Conservation (phyloP, 2,888 invertebrate species). For the Pherbina coryleti region DNA sequence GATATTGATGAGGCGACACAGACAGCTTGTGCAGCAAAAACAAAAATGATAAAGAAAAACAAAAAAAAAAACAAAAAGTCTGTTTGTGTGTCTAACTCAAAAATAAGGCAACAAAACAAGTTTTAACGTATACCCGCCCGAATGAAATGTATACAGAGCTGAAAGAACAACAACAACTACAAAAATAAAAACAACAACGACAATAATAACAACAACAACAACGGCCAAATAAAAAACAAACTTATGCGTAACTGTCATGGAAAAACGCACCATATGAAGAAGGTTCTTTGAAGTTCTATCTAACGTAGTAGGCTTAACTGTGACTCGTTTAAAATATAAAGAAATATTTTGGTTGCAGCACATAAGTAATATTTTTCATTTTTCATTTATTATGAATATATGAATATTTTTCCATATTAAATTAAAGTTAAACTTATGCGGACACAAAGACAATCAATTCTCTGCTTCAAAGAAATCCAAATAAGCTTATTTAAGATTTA, state of each 20-base stretch:
- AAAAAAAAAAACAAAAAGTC: background rate
- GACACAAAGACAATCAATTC: too few relatives aligned
- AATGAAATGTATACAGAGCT: background rate
- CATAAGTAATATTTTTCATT: too few relatives aligned
- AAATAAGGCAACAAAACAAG: background rate
- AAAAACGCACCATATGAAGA: too few relatives aligned
- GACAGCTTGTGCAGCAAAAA: background rate
- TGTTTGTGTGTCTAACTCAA: background rate
- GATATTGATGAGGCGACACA: constrained; percentile 45
- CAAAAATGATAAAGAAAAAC: background rate
- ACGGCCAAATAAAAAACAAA: constrained; percentile 36
- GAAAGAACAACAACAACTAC: background rate
- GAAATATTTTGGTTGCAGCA: too few relatives aligned
- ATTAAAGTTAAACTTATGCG: too few relatives aligned
- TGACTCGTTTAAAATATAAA: too few relatives aligned
- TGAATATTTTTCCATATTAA: too few relatives aligned
- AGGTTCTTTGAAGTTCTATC: too few relatives aligned
- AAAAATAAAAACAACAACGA: background rate
- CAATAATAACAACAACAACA: background rate
- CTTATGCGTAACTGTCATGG: constrained; percentile 40
- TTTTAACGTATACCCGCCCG: constrained; percentile 15
- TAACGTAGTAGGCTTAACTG: too few relatives aligned
- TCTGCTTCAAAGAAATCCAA: too few relatives aligned
- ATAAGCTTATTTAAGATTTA: too few relatives aligned
- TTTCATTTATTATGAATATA: too few relatives aligned